Evolutionary conservation across 1,140 invertebrate genomes (phyloP).

Genomic region (Venturia canescens): DNA sequence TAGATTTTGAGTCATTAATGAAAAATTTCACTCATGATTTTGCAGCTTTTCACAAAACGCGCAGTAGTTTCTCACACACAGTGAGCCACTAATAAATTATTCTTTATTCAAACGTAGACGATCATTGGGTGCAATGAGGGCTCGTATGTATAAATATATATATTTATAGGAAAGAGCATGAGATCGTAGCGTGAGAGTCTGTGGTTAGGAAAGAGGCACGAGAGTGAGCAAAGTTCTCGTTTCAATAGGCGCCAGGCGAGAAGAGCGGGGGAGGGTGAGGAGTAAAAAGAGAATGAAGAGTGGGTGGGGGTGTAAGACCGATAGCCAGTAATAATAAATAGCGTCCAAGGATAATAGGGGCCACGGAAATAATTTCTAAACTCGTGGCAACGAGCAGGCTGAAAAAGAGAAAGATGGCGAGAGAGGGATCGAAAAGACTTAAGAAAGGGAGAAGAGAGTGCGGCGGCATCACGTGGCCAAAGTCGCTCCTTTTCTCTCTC

Average conservation of each 20-base stretch:
- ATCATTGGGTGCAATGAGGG: background rate
- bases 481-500: background rate
- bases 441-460: background rate
- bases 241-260: constrained; percentile 48
- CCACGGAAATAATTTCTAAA: constrained; percentile 53
- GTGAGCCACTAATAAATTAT: background rate
- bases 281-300: constrained; percentile 14
- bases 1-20: no score
- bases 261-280: constrained; percentile 3
- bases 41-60: no score
- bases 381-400: constrained; percentile 33
- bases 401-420: background rate
- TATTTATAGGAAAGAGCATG: background rate
- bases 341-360: constrained; percentile 49
- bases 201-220: background rate
- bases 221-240: constrained; percentile 41
- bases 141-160: background rate
- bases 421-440: background rate
- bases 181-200: constrained; percentile 23
- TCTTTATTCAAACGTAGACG: background rate
- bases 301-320: constrained; percentile 30
- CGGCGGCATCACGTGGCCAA: constrained; percentile 1
- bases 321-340: constrained; percentile 55
- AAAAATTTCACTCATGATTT: no score
- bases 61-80: no score